Base-by-base conservation (phyloP, 2,888 invertebrate species). In the Bembecia ichneumoniformis region DNA sequence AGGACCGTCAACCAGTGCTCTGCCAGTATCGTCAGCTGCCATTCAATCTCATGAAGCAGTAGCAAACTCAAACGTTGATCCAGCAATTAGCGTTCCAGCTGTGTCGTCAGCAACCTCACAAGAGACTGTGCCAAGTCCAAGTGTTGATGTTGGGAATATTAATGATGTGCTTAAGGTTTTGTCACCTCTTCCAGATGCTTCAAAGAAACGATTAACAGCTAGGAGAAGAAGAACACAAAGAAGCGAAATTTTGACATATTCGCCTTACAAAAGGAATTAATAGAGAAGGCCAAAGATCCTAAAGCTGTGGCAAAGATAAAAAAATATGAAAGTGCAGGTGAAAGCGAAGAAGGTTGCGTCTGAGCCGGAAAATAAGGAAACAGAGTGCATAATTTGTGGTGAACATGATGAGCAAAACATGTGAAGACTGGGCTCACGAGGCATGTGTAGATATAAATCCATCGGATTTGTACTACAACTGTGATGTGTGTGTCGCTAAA, bases 351-450 rank as follows among this genome's bases (percentile, higher is more conserved):
- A n/a, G n/a, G n/a, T n/a, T n/a, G n/a, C n/a, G n/a, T n/a, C n/a
- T n/a, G n/a, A n/a, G n/a, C n/a, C n/a, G n/a, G n/a, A n/a, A n/a
- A n/a, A n/a, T n/a, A 47, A 47, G 44, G 47, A 50, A n/a, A 50
- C 43, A 11, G 50, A 50, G 14, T 48, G 51, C 51, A 51, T 51
- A 3, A 48, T 51, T 35, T 51, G 51, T 35, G 51, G 35, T 43
- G 51, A 51, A 51, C 47, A 44, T 40, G 49, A 49, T 46, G 49
- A 53, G 14, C 46, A 53, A 34, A 17, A 51, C 3, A 51, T 51
- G 53, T 43, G 17, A 51, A 47, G 48, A 51, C 51, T 53, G 49
- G 49, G 51, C 51, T 16, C 53, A 53, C 36, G 47, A 53, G 35
- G 48, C 49, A 14, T 51, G 47, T 46, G 47, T 46, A 13, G 36